Evolutionary conservation across 2,113 vertebrate species (phyloP), one percentile per base, ranked within the genome.

Genomic region (Strix uralensis): DNA sequence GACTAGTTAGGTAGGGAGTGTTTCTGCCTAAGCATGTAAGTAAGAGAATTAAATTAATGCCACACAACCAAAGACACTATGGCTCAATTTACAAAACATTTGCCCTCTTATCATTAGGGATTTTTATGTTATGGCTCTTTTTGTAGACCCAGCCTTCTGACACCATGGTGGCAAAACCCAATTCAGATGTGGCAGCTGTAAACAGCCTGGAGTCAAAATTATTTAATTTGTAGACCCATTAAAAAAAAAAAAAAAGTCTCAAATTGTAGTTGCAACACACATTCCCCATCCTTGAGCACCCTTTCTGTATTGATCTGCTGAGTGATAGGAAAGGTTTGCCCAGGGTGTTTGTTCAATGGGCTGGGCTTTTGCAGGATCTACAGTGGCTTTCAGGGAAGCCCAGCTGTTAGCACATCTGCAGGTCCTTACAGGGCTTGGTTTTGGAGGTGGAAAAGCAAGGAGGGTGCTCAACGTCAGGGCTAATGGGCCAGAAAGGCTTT

Each of bases 101-200:
- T 86, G n/a, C 71, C 38, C 89, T 61, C 59, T 81, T 84, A 77
- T 86, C 59, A 44, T 62, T 57, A 67, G 59, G 72, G 66, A 54
- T 66, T 82, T 94, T 69, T 21, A 30, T 95, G 54, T 83, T 92
- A 63, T 81, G 46, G 72, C 70, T 92, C 81, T 81, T 42, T 93
- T 67, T 69, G 73, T 55, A 81, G 87, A 63, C 32, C 13, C 52
- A 78, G 58, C 23, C 71, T 84, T 93, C 67, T 57, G 81, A 92
- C 77, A 86, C 92, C 42, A 5, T 72, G 79, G 81, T 70, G 61
- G 77, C 94, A 78, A 94, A 93, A 94, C 88, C 87, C 1, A 0
- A 80, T 92, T 96, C 92, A 94, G 80, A 75, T 73, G 32, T 74
- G 88, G 81, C 78, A 86, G 82, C 92, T 96, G 27, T 61, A 51